Evolutionary conservation across 2,113 vertebrate genomes (phyloP), one percentile per base, ranked within the genome.

Genomic region (Gymnogyps californianus): DNA sequence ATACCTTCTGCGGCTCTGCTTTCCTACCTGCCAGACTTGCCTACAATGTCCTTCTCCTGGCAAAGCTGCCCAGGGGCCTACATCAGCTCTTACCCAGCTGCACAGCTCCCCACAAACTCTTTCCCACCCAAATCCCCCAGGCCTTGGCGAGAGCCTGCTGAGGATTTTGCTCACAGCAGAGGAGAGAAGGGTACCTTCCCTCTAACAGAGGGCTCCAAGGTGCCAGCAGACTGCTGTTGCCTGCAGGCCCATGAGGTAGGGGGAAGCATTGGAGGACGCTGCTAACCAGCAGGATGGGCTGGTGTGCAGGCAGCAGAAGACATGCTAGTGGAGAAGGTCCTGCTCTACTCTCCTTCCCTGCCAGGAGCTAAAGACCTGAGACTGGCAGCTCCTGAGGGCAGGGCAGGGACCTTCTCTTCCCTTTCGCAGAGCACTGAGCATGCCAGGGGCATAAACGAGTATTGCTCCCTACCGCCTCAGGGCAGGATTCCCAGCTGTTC

Each of bases 401-500:
- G 14, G 18, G 19, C 70, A 72, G 24, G n/a, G 55, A 71, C 17
- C 13, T 67, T 32, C 14, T 80, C 59, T 69, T 87, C 29, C 21
- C 46, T 47, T 89, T 47, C 14, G 8, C 36, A 83, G 51, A 54
- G 58, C 42, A 89, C 44, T 78, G 42, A 77, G 38, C 32, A 51
- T 12, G 7, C 40, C 36, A 47, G 19, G 87, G 32, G 58, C 49
- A 57, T 21, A 72, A 79, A 64, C 0, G 2, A 88, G 16, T 31
- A 92, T 46, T 0, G 0, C 6, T 64, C 19, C 20, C n/a, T 71
- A 18, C 7, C 0, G 5, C n/a, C 38, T 86, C 16, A 21, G 76
- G 54, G n/a, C 44, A 91, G 36, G 38, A 86, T 72, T 82, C 57
- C 31, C 44, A 89, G 65, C 49, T 71, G 38, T 91, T 67, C 46